Conservation (phyloP, 2,888 invertebrate genomes). For the Drosophila silvestris region DNA sequence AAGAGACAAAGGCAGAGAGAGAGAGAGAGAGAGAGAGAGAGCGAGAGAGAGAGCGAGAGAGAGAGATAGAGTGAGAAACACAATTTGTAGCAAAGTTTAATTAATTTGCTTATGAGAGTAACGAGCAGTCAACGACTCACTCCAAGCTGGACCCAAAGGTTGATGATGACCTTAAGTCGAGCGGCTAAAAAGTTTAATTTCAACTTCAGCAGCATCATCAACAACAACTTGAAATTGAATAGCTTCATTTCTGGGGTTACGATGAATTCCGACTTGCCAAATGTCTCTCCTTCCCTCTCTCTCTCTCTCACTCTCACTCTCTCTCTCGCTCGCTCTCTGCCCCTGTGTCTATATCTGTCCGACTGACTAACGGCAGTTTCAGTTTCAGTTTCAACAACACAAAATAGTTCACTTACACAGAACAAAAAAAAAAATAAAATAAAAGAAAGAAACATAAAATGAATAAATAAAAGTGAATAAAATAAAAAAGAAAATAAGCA, state of each 20-base stretch:
- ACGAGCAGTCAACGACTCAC: slow-evolving; percentile 30
- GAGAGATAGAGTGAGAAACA: neutral
- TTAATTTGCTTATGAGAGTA: slow-evolving; percentile 78
- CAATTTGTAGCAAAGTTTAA: slow-evolving; percentile 60
- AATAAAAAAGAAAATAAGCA: slow-evolving; percentile 8
- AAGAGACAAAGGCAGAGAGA: neutral
- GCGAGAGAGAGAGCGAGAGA: too few species aligned
- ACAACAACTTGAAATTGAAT: slow-evolving; percentile 46
- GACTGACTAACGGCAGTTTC: slow-evolving; percentile 71
- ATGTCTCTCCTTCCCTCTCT: neutral
- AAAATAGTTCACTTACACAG: slow-evolving; percentile 51
- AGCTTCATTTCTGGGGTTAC: slow-evolving; percentile 41
- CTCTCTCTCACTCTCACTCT: neutral
- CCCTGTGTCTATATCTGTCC: slow-evolving; percentile 3
- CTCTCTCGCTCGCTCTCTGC: neutral
- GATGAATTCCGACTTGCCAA: slow-evolving; percentile 56
- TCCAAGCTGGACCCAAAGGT: slow-evolving; percentile 30
- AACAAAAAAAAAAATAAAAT: slow-evolving; percentile 1
- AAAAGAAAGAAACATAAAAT: neutral
- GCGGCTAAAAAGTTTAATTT: slow-evolving; percentile 31
- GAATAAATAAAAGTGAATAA: slow-evolving; percentile 16
- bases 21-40: neutral
- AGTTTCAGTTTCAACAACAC: slow-evolving; percentile 73
- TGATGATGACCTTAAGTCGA: slow-evolving; percentile 54
- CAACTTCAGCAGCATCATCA: slow-evolving; percentile 32